Evolutionary conservation across 2,797 vertebrate genomes (phyloP).

Genomic region (Vireo griseus): DNA sequence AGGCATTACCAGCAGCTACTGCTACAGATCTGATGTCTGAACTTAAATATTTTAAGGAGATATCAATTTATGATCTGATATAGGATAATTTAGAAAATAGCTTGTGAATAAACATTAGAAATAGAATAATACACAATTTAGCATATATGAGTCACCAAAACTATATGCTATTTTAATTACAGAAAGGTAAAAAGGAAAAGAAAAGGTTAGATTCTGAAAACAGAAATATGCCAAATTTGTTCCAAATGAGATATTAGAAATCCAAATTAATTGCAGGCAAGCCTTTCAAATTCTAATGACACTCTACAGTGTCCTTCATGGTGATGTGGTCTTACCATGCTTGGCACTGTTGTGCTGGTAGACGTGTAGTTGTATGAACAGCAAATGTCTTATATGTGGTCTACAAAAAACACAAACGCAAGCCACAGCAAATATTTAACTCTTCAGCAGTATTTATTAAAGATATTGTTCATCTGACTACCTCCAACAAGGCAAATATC

Average conservation of each 20-base stretch:
- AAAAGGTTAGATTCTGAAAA: not conserved
- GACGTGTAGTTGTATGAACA: not conserved
- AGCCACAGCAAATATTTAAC: not conserved
- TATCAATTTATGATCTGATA: not conserved
- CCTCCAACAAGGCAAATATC: not conserved
- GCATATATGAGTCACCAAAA: not conserved
- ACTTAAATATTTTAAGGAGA: not conserved
- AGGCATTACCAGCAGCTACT: not conserved
- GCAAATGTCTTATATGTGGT: not conserved
- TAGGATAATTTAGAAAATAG: not conserved
- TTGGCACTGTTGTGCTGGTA: not conserved
- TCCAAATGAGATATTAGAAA: not conserved
- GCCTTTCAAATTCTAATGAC: not conserved
- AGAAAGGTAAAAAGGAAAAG: not conserved
- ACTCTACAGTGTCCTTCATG: not conserved
- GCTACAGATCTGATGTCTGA: not conserved
- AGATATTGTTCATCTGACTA: not conserved
- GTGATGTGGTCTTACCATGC: not conserved
- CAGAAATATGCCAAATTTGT: not conserved
- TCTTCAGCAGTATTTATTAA: not conserved
- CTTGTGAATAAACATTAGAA: not conserved
- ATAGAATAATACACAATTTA: not conserved
- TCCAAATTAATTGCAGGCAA: not conserved
- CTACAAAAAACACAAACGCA: not conserved
- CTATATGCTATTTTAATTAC: not conserved